A percentile compares a stretch with the other conserved stretches of the same genome.
Conservation (phyloP, 2,797 vertebrate species). For the Geotrypetes seraphini region DNA sequence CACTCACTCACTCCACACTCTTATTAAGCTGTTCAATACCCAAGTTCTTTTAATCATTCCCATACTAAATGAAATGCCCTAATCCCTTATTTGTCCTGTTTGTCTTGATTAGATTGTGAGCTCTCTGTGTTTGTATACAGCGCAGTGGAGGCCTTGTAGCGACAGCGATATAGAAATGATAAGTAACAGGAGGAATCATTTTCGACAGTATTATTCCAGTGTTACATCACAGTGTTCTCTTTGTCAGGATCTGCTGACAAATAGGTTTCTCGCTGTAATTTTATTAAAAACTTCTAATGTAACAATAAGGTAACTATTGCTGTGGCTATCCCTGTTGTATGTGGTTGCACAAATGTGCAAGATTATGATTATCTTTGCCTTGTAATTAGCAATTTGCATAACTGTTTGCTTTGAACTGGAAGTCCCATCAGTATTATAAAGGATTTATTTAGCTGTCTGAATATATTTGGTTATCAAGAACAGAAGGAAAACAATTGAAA, state of each 20-base stretch:
- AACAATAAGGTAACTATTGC: conserved; percentile 28
- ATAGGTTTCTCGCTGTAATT: background rate
- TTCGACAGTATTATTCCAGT: conserved; percentile 9
- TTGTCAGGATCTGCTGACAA: background rate
- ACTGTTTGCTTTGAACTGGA: conserved; percentile 38
- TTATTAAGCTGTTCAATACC: too few relatives aligned
- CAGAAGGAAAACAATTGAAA: conserved; percentile 40
- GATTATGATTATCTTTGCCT: conserved; percentile 55
- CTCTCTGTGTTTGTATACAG: too few relatives aligned
- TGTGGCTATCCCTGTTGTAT: conserved; percentile 36
- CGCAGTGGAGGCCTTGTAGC: too few relatives aligned
- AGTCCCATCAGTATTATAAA: conserved; percentile 40
- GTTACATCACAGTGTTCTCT: conserved; percentile 10
- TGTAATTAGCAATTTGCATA: conserved; percentile 56
- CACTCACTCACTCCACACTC: too few relatives aligned
- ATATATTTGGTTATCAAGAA: conserved; percentile 42
- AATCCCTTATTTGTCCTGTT: too few relatives aligned
- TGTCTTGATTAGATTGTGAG: too few relatives aligned
- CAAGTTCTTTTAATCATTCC: too few relatives aligned
- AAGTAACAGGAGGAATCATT: too few relatives aligned
- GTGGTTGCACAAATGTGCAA: conserved; percentile 40
- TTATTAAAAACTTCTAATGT: conserved; percentile 20
- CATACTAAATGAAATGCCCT: too few relatives aligned
- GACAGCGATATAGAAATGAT: too few relatives aligned
- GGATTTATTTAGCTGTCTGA: conserved; percentile 55